Evolutionary conservation across 1,140 invertebrate genomes (phyloP), one percentile per base, ranked within the genome.

Genomic region (Pararge aegeria): DNA sequence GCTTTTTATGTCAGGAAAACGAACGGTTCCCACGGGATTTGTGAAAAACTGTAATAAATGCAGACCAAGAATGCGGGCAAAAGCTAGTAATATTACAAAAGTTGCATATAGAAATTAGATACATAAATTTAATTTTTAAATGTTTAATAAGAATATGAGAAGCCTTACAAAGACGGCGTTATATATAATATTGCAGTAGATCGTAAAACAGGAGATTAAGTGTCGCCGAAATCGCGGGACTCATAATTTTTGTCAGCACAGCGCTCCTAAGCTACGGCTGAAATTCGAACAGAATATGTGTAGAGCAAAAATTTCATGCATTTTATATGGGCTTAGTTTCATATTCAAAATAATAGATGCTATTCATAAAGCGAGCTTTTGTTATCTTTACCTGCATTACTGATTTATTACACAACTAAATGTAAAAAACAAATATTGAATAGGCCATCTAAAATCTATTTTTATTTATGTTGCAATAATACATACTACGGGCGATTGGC

Each of bases 201-300:
- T 42, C 38, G 38, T 42, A 42, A 42, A 42, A 15, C 38, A 42
- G 13, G 38, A 42, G 38, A 42, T 42, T 42, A 42, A 42, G 38
- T 42, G 38, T 42, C 38, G 38, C 38, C 16, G 38, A 42, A 42
- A 42, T 42, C 38, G 38, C 38, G 38, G 12, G 38, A 9, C 38
- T 42, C 38, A 42, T 42, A 42, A 42, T 42, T 42, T 42, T 42
- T 42, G 38, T 42, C 15, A 34, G 30, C 38, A 42, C 16, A 42
- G 13, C 16, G 38, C 38, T 42, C 13, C 9, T 42, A 5, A 5
- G 15, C 16, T 42, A 5, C 38, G 15, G 38, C 13, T 42, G 13
- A 42, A 42, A 42, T 42, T 16, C 6, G 13, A 42, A 42, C 10
- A 34, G 0, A 18, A 7, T 5, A 42, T 42, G 16, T 42, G 10